Percentiles rank a stretch among this genome's conserved stretches.
Evolutionary conservation across 2,888 invertebrate species (phyloP).

Genomic region (Andrena flavipes): DNA sequence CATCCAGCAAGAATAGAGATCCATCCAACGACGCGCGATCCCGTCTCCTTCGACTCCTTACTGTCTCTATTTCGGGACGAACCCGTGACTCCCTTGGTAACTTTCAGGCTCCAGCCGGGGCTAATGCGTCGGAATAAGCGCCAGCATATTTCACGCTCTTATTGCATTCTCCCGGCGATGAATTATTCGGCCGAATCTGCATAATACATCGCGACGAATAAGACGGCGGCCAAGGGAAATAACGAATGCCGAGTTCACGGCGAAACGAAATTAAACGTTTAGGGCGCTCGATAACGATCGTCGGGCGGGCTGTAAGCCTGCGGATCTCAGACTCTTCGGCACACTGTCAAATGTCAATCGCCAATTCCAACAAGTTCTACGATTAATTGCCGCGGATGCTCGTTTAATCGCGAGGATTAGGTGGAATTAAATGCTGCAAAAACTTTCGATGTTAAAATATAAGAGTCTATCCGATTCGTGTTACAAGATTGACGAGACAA

Average conservation of each 20-base stretch:
- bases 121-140: constrained; percentile 22
- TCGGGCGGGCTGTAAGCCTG: background rate
- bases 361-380: too few relatives aligned
- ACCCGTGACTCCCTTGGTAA: background rate
- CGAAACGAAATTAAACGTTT: constrained; percentile 7
- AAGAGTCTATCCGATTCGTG: too few relatives aligned
- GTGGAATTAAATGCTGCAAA: too few relatives aligned
- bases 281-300: background rate
- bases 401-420: too few relatives aligned
- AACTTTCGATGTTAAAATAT: too few relatives aligned
- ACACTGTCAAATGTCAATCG: too few relatives aligned
- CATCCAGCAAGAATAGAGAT: constrained; percentile 63
- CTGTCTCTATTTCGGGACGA: constrained; percentile 35
- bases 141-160: constrained; percentile 42
- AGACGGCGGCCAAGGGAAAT: constrained; percentile 5
- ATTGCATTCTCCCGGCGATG: constrained; percentile 28
- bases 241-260: constrained; percentile 4
- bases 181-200: constrained; percentile 44
- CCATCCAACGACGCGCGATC: constrained; percentile 1
- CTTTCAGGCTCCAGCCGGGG: background rate
- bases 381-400: too few relatives aligned
- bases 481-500: too few relatives aligned
- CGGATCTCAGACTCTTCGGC: too few relatives aligned
- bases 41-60: background rate
- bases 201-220: constrained; percentile 29